Evolutionary conservation across 37 sponge, comb jelly and placozoan species (phyloP).

Genomic region (Axinella damicornis): DNA sequence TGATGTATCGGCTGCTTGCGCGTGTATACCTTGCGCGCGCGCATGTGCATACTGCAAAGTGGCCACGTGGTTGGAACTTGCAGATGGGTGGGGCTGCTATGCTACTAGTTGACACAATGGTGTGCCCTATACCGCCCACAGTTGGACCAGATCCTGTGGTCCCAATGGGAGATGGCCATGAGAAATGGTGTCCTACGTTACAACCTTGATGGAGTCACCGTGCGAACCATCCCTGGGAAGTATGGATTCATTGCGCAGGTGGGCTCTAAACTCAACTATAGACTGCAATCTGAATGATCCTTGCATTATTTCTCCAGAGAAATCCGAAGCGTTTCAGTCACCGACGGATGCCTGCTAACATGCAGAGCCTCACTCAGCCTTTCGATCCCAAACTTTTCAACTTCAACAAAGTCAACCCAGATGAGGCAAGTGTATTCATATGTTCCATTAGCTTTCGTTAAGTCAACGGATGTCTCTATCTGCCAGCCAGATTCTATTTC

Average conservation of each 20-base stretch:
- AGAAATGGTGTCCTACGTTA: slow-evolving; percentile 70
- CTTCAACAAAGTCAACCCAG: slow-evolving; percentile 64
- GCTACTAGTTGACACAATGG: background rate
- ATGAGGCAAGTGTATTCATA: slow-evolving; percentile 41
- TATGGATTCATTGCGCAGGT: slow-evolving; percentile 75
- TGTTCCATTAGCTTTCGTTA: too few relatives aligned
- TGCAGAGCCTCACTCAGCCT: slow-evolving; percentile 60
- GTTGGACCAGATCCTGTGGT: slow-evolving; percentile 57
- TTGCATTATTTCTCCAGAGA: slow-evolving; percentile 22
- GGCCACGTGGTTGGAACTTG: too few relatives aligned
- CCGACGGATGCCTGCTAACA: slow-evolving; percentile 62
- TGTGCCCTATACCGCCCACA: slow-evolving; percentile 5
- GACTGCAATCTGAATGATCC: background rate
- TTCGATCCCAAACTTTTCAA: slow-evolving; percentile 74
- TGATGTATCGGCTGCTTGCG: too few relatives aligned
- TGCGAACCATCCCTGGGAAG: slow-evolving; percentile 49
- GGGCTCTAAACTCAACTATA: background rate
- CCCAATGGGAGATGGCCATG: slow-evolving; percentile 68
- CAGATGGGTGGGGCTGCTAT: too few relatives aligned
- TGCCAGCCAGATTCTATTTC: slow-evolving; percentile 3
- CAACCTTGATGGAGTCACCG: slow-evolving; percentile 40
- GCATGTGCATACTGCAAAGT: too few relatives aligned
- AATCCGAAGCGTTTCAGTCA: slow-evolving; percentile 83
- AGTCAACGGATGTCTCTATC: too few relatives aligned
- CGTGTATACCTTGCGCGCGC: too few relatives aligned